Base-by-base conservation (phyloP, 2,888 invertebrate genomes). In the Polymixis flavicincta region DNA sequence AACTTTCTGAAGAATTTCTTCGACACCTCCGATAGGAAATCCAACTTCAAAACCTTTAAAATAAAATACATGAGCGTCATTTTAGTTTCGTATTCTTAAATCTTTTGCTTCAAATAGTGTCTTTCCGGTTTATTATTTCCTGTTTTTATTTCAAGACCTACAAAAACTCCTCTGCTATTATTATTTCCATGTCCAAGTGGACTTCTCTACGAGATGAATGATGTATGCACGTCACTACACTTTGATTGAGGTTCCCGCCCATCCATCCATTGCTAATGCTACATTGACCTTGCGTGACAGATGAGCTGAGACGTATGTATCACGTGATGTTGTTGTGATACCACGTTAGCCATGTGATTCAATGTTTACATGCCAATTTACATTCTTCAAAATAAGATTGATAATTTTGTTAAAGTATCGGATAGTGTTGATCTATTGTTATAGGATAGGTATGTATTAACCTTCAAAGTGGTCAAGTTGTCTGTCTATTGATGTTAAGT, bases 1-100 rank as follows among this genome's bases (percentile, higher is more conserved):
- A 96, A 76, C 0, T 89, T 84, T n/a, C 85, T 91, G 74, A 96
- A 96, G 83, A 94, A 96, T 0, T 52, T 48, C 25, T 88, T 89
- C 0, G 87, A 77, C 2, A 71, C 57, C 5, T 90, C 76, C 0
- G 88, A 71, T 60, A 93, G 90, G 4, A 94, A 72, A 0, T 87
- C 76, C 7, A 91, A 11, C 25, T 90, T 91, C 0, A 91, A 48
- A 0, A 79, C 0, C 92, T 92, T 79, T 28, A 63, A 28, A 9
- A 32, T 17, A 61, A 2, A 48, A 28, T n/a, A n/a, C 5, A 8
- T 28, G 17, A 55, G 11, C 19, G 13, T 32, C 9, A 66, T 55
- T 32, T 55, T 54, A 66, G 19, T 32, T 25, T 25, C 14, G 9
- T 32, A 45, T 42, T 7, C 22, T 50, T 14, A 8, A 32, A 11